phyloP scores from a whole-genome alignment of 2,888 invertebrate genomes.

The Phyllotreta striolata region DNA sequence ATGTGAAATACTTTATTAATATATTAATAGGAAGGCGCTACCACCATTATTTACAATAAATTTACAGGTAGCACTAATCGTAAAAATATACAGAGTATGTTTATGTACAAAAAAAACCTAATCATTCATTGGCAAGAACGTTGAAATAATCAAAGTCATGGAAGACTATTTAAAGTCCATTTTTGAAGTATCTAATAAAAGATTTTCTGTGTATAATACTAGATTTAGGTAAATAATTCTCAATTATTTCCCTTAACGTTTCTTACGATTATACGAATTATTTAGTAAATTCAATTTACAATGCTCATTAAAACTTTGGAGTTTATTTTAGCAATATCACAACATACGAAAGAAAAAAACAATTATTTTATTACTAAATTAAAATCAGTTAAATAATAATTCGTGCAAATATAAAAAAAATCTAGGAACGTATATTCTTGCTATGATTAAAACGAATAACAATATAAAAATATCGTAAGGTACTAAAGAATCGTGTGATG shows the following conservation, averaged over 20 bases:
- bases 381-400: constrained; percentile 12
- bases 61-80: constrained; percentile 57
- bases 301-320: too few relatives aligned
- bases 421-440: constrained; percentile 26
- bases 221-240: too few relatives aligned
- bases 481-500: constrained; percentile 25
- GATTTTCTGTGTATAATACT: background rate
- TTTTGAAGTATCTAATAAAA: background rate
- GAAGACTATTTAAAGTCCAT: constrained; percentile 11
- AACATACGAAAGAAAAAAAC: background rate
- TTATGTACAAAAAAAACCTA: constrained; percentile 41
- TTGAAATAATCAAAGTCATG: constrained; percentile 20
- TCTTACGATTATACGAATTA: too few relatives aligned
- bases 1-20: constrained; percentile 41
- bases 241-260: too few relatives aligned
- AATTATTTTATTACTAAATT: background rate
- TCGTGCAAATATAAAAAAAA: constrained; percentile 20
- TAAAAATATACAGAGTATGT: constrained; percentile 50
- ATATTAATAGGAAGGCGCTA: constrained; percentile 62
- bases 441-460: constrained; percentile 27
- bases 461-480: constrained; percentile 28
- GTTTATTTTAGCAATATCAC: too few relatives aligned
- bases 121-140: constrained; percentile 41
- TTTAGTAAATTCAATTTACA: too few relatives aligned
- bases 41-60: constrained; percentile 59